Evolutionary conservation across 2,113 vertebrate genomes (phyloP).

Genomic region (sheep (Ovis aries)): DNA sequence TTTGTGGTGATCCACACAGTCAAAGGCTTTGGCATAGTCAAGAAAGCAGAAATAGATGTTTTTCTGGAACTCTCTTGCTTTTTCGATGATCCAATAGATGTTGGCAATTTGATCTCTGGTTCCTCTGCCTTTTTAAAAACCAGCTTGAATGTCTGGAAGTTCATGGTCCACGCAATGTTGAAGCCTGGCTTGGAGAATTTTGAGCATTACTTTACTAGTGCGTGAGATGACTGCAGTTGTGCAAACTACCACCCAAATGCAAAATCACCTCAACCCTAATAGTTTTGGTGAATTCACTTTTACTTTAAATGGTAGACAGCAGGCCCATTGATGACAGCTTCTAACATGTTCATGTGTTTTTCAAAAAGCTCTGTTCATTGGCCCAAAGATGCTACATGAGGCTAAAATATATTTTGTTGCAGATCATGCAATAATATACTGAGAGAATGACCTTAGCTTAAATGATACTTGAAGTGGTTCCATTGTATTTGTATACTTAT

Average conservation of each 20-base stretch:
- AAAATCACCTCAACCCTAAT: slow-evolving; percentile 7
- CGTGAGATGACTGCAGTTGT: background rate
- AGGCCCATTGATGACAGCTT: background rate
- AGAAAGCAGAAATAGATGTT: background rate
- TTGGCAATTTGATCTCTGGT: background rate
- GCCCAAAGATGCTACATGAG: background rate
- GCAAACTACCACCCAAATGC: background rate
- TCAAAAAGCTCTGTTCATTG: background rate
- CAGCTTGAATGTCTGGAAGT: background rate
- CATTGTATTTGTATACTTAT: background rate
- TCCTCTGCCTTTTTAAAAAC: background rate
- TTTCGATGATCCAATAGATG: rapidly evolving
- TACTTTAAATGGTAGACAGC: background rate
- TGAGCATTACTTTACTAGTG: background rate
- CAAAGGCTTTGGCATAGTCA: background rate
- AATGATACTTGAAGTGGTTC: background rate
- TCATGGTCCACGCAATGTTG: background rate
- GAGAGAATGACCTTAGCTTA: background rate
- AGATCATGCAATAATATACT: background rate
- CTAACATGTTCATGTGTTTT: background rate
- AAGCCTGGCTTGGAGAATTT: background rate
- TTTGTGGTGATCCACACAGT: background rate
- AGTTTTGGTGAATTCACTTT: slow-evolving; percentile 17
- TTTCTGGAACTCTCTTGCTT: background rate
- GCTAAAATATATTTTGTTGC: background rate